Evolutionary conservation across 2,113 vertebrate genomes (phyloP).

Genomic region (Tragelaphus strepsiceros): DNA sequence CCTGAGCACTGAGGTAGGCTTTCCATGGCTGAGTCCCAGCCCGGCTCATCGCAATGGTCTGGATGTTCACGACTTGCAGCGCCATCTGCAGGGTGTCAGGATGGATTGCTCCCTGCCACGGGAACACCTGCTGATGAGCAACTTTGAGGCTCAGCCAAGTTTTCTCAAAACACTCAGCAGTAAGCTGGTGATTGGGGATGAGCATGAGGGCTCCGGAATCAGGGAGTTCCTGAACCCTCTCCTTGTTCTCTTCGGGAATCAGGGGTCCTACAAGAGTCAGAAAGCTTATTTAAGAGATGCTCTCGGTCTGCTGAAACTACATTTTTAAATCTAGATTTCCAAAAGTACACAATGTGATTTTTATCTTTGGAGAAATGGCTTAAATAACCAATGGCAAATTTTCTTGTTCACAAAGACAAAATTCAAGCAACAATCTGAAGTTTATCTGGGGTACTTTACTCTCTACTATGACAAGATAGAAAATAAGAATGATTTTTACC

Average conservation of each 20-base stretch:
- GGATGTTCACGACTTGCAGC: slow-evolving; percentile 91
- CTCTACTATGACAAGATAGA: neutral
- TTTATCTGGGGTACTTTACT: neutral
- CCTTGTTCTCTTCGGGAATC: slow-evolving; percentile 65
- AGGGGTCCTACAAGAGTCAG: slow-evolving; percentile 72
- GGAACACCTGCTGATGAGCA: slow-evolving; percentile 73
- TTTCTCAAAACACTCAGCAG: slow-evolving; percentile 86
- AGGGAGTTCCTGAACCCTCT: slow-evolving; percentile 54
- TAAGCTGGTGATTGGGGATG: slow-evolving; percentile 73
- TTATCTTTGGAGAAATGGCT: neutral
- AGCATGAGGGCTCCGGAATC: slow-evolving; percentile 74
- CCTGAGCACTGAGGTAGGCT: slow-evolving; percentile 90
- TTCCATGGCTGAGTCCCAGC: slow-evolving; percentile 87
- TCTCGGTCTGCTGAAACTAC: neutral
- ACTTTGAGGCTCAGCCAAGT: slow-evolving; percentile 80
- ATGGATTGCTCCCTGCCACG: slow-evolving; percentile 74
- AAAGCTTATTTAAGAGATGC: slow-evolving; percentile 7
- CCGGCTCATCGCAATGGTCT: slow-evolving; percentile 91
- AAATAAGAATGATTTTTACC: slow-evolving; percentile 42
- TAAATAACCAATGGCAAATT: neutral
- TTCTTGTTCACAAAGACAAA: neutral
- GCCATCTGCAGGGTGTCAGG: slow-evolving; percentile 88
- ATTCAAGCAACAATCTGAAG: neutral
- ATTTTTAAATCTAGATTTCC: neutral
- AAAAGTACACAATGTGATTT: neutral